These are phyloP conservation scores for Eilema depressum DNA, from an alignment of 2,888 invertebrate genomes.

Conservation along the genomic window DNA sequence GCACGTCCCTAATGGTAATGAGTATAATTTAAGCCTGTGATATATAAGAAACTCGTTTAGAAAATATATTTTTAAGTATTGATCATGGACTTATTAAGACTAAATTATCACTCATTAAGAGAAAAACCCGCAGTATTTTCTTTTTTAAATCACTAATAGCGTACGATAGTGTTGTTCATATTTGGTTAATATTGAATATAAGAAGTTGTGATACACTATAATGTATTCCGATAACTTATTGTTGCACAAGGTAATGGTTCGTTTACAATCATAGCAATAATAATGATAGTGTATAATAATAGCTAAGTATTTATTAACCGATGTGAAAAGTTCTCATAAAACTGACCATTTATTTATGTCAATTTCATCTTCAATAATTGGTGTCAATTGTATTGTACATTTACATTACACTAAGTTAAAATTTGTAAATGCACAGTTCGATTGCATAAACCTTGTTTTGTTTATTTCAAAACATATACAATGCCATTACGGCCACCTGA, in stretches of 20 bases:
- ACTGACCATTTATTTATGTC: background rate
- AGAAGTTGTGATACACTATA: constrained; percentile 23
- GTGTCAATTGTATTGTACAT: too few relatives aligned
- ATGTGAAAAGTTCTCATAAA: constrained; percentile 33
- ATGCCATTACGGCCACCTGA: too few relatives aligned
- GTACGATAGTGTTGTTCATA: constrained; percentile 30
- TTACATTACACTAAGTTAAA: too few relatives aligned
- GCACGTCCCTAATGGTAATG: constrained; percentile 84
- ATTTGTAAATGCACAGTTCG: too few relatives aligned
- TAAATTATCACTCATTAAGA: constrained; percentile 52
- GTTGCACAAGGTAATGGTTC: constrained; percentile 41
- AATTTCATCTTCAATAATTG: too few relatives aligned
- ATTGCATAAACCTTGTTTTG: too few relatives aligned
- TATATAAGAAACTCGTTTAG: constrained; percentile 84
- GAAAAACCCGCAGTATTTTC: constrained; percentile 42
- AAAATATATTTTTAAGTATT: constrained; percentile 74
- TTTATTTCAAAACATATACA: too few relatives aligned
- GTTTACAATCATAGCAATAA: constrained; percentile 41
- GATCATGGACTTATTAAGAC: constrained; percentile 64
- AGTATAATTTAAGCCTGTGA: constrained; percentile 86
- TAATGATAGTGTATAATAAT: constrained; percentile 7
- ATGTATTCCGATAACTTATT: constrained; percentile 28
- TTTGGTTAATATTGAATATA: constrained; percentile 2
- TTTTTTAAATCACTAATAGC: constrained; percentile 29
- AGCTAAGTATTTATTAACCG: constrained; percentile 16